Conservation (phyloP, 2,888 invertebrate genomes). For the Drosophila subquinaria region DNA sequence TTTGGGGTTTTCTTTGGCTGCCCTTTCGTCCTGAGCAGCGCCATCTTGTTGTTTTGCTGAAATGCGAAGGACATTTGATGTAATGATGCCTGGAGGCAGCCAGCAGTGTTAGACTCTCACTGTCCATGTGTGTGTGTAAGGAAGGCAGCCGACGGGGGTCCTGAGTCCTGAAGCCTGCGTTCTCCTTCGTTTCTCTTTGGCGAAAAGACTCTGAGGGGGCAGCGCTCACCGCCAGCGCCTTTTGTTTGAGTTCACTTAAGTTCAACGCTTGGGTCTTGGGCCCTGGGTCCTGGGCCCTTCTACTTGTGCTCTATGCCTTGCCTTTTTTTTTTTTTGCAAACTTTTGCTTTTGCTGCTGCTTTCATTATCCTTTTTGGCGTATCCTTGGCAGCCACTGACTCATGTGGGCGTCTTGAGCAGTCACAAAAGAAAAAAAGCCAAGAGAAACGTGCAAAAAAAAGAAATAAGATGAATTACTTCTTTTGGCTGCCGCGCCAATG, state of each 20-base stretch:
- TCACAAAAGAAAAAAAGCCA: slow-evolving; percentile 29
- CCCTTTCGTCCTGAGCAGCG: slow-evolving; percentile 65
- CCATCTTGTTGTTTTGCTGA: slow-evolving; percentile 82
- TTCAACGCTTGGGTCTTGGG: slow-evolving; percentile 77
- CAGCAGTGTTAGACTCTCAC: slow-evolving; percentile 45
- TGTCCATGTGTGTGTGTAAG: slow-evolving; percentile 31
- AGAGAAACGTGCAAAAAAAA: slow-evolving; percentile 46
- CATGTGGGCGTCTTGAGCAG: slow-evolving; percentile 80
- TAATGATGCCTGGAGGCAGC: slow-evolving; percentile 82
- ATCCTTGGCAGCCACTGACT: slow-evolving; percentile 74
- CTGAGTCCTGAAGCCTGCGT: slow-evolving; percentile 49
- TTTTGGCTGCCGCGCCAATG: slow-evolving; percentile 82
- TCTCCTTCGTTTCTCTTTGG: slow-evolving; percentile 48
- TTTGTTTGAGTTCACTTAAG: slow-evolving; percentile 82
- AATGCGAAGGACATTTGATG: slow-evolving; percentile 83
- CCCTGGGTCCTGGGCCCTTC: slow-evolving; percentile 41
- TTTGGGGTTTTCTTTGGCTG: slow-evolving; percentile 70
- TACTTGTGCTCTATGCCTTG: slow-evolving; percentile 38
- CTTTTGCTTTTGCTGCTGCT: slow-evolving; percentile 73
- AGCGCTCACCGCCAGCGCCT: slow-evolving; percentile 66
- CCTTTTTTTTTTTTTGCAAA: slow-evolving; percentile 52
- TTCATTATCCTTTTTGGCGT: slow-evolving; percentile 81
- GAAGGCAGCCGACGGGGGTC: slow-evolving; percentile 40
- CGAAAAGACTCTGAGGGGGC: slow-evolving; percentile 52
- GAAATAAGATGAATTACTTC: slow-evolving; percentile 82